A percentile compares a stretch with the other conserved stretches of the same genome.
phyloP scores from a whole-genome alignment of 1,140 invertebrate genomes.

The Palaemon carinicauda region DNA sequence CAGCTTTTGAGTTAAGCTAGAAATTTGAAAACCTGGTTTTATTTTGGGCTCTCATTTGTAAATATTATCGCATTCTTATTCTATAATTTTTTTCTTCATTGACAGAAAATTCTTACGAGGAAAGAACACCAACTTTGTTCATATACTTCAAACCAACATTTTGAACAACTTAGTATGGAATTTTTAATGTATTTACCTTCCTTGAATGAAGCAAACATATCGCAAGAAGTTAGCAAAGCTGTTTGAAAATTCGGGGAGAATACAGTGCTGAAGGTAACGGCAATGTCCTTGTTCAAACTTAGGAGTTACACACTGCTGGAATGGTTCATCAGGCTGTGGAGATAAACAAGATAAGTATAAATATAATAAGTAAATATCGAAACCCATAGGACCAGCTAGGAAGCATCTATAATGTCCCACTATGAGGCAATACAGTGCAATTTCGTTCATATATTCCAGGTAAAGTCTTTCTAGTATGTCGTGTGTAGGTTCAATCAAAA shows the following conservation, averaged over 20 bases:
- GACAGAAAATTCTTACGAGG: background rate
- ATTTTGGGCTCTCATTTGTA: no score
- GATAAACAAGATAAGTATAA: background rate
- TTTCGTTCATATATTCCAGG: no score
- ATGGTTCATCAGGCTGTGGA: constrained; percentile 40
- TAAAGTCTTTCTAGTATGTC: no score
- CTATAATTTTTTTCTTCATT: no score
- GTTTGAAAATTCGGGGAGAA: constrained; percentile 41
- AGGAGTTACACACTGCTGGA: constrained; percentile 43
- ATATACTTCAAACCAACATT: background rate
- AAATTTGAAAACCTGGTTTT: background rate
- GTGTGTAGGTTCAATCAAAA: no score
- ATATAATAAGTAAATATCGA: background rate
- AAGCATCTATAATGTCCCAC: background rate
- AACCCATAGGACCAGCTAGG: background rate
- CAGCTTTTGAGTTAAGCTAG: background rate
- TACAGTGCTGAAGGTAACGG: constrained; percentile 52
- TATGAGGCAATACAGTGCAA: no score
- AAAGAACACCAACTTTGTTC: no score
- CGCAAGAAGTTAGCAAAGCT: constrained; percentile 46
- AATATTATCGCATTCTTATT: no score
- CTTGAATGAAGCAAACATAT: constrained; percentile 55
- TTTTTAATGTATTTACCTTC: constrained; percentile 27
- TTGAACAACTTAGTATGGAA: background rate
- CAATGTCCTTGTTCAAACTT: constrained; percentile 33